Evolutionary conservation across 2,113 vertebrate species (phyloP).

Genomic region (Otus sunia): DNA sequence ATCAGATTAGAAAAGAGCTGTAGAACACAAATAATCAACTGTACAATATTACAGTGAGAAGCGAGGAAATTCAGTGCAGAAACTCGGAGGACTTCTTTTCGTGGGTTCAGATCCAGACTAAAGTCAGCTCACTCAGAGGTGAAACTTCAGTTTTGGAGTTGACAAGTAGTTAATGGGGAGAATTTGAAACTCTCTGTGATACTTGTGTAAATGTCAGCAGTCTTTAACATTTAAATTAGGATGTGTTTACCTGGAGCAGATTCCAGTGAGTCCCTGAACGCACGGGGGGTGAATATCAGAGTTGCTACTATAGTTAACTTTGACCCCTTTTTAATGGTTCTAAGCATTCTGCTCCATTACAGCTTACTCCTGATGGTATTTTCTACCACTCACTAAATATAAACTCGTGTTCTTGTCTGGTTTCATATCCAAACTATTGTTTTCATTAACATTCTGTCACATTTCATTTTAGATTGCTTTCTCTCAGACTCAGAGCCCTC

Average conservation of each 20-base stretch:
- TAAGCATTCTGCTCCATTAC: not conserved
- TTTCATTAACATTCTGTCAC: not conserved
- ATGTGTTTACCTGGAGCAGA: not conserved
- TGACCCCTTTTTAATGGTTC: not conserved
- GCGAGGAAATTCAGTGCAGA: not conserved
- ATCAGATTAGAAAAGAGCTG: not conserved
- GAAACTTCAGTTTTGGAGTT: not conserved
- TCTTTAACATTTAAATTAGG: conserved; percentile 1
- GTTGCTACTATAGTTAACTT: not conserved
- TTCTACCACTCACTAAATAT: not conserved
- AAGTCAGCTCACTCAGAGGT: not conserved
- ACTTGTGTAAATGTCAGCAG: not conserved
- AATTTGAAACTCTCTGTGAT: not conserved
- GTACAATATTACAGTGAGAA: not conserved
- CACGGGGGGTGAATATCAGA: not conserved
- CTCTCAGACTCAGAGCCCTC: not conserved
- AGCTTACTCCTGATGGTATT: not conserved
- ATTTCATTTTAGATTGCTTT: not conserved
- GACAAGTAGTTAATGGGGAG: not conserved
- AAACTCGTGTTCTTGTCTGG: not conserved
- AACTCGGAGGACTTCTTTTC: not conserved
- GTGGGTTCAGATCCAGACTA: not conserved
- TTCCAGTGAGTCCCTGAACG: not conserved
- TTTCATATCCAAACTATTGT: not conserved
- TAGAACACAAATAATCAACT: not conserved